phyloP scores from a whole-genome alignment of 1,140 invertebrate species.

The Gonioctena quinquepunctata region DNA sequence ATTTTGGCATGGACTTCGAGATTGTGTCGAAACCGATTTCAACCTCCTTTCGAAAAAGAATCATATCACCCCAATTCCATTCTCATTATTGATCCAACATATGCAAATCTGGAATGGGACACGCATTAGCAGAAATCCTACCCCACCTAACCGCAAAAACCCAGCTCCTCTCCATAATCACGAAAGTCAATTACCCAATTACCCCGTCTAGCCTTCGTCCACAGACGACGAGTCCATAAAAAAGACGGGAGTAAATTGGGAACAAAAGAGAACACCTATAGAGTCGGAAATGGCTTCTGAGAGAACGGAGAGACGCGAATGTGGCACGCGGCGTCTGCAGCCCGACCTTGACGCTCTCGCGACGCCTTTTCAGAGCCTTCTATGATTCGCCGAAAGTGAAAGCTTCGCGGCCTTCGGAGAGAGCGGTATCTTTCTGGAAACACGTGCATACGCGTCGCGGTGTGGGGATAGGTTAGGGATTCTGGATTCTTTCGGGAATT shows the following conservation, averaged over 20 bases:
- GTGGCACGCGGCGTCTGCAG: constrained; percentile 2
- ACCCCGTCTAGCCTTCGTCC: not conserved
- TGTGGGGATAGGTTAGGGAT: constrained; percentile 18
- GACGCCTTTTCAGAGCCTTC: constrained; percentile 18
- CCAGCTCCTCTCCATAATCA: not conserved
- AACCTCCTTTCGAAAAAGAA: too few relatives aligned
- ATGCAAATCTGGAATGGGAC: too few relatives aligned
- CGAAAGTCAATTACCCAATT: not conserved
- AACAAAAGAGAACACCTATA: not conserved
- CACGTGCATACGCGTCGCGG: not conserved
- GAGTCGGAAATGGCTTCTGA: constrained; percentile 1
- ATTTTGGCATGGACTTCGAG: too few relatives aligned
- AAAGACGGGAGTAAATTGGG: not conserved
- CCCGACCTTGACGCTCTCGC: constrained; percentile 16
- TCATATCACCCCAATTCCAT: too few relatives aligned
- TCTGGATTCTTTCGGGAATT: not conserved
- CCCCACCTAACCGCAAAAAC: not conserved
- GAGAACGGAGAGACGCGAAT: constrained; percentile 6
- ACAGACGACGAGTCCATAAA: not conserved
- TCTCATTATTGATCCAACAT: too few relatives aligned
- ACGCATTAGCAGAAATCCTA: too few relatives aligned
- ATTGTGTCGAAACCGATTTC: too few relatives aligned
- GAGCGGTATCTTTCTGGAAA: not conserved
- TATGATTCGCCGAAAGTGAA: constrained; percentile 12
- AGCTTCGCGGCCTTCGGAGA: not conserved